Evolutionary conservation across 1,140 invertebrate species (phyloP).

Genomic region (Cotesia typhae): DNA sequence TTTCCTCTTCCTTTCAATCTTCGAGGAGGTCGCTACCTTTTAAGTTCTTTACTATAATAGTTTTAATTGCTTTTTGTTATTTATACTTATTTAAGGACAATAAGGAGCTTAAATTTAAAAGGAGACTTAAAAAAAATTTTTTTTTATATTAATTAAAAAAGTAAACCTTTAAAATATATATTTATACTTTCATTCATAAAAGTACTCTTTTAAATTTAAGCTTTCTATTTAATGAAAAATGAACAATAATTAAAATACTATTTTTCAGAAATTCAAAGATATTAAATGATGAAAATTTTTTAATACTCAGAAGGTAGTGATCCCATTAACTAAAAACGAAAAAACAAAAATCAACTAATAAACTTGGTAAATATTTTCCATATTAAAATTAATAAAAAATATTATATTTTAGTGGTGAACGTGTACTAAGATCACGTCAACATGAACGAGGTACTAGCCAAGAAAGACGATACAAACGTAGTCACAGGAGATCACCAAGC

Average conservation of each 20-base stretch:
- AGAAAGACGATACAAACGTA: conserved; percentile 72
- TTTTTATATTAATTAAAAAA: too few relatives aligned
- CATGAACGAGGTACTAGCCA: conserved; percentile 71
- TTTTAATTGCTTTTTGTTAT: too few relatives aligned
- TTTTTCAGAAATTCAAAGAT: not conserved
- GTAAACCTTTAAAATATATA: too few relatives aligned
- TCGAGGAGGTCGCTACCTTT: not conserved
- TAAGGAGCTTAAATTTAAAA: too few relatives aligned
- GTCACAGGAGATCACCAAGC: conserved; percentile 70
- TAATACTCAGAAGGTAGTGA: too few relatives aligned
- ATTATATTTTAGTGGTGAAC: conserved; percentile 66
- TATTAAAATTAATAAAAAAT: conserved; percentile 24
- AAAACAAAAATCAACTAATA: not conserved
- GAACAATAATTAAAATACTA: not conserved
- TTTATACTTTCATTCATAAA: too few relatives aligned
- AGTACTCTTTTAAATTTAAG: too few relatives aligned
- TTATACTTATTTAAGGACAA: too few relatives aligned
- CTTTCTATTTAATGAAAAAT: too few relatives aligned
- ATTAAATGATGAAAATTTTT: too few relatives aligned
- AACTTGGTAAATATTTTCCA: not conserved
- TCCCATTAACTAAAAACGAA: not conserved
- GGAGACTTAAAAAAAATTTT: too few relatives aligned
- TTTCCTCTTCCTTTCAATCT: conserved; percentile 19
- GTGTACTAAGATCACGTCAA: conserved; percentile 69
- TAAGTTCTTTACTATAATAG: not conserved